Percentiles rank a stretch among this genome's conserved stretches.
phyloP scores from a whole-genome alignment of 2,797 vertebrate species.

The Dromococcyx pavoninus region DNA sequence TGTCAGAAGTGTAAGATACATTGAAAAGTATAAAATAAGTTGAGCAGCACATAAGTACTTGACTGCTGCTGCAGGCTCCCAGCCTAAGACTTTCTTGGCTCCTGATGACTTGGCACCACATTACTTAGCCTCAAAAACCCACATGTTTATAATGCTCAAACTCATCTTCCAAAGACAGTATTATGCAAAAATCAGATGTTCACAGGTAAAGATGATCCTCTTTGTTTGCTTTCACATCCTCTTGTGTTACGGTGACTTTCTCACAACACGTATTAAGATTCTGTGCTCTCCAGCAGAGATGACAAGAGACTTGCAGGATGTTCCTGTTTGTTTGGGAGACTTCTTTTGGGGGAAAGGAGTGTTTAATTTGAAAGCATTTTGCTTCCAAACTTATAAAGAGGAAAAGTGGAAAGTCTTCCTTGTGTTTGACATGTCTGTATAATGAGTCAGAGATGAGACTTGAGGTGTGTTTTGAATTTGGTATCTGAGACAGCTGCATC shows the following conservation, averaged over 20 bases:
- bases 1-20: not conserved
- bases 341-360: not conserved
- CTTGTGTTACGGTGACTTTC: slow-evolving; percentile 11
- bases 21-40: not conserved
- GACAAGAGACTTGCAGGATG: not conserved
- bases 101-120: slow-evolving; percentile 29
- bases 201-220: slow-evolving; percentile 8
- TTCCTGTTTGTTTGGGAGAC: not conserved
- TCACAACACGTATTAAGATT: not conserved
- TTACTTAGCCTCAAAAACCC: slow-evolving; percentile 43
- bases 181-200: slow-evolving; percentile 51
- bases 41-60: slow-evolving; percentile 15
- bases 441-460: not conserved
- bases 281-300: not conserved
- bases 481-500: not conserved
- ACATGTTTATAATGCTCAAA: slow-evolving; percentile 62
- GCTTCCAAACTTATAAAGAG: not conserved
- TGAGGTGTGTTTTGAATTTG: not conserved
- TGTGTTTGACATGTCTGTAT: not conserved
- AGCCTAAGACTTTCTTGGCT: slow-evolving; percentile 52
- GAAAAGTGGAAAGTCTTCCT: not conserved
- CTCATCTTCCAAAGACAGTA: slow-evolving; percentile 27
- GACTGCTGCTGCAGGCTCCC: not conserved
- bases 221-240: slow-evolving; percentile 24
- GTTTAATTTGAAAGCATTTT: not conserved